These are phyloP conservation scores for Rhinopithecus roxellana DNA, from an alignment of 2,113 vertebrate species.

Conservation along the genomic window DNA sequence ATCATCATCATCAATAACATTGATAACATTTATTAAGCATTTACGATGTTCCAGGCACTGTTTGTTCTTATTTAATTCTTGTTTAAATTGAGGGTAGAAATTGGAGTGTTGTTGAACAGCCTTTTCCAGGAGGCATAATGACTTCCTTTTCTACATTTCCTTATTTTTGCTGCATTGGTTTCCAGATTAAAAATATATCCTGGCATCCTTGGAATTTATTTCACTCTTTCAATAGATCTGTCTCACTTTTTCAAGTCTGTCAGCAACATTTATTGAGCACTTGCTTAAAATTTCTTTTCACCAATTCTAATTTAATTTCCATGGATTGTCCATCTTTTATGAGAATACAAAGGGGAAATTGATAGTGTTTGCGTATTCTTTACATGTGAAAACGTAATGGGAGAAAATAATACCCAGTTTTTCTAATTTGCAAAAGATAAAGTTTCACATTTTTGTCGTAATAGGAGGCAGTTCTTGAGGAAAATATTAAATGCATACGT, in stretches of 20 bases:
- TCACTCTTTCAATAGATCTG: not conserved
- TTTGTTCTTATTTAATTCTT: not conserved
- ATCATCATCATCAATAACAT: not conserved
- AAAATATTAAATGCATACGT: constrained; percentile 5
- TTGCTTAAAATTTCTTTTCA: constrained; percentile 14
- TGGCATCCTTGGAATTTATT: not conserved
- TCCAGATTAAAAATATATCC: not conserved
- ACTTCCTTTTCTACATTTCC: not conserved
- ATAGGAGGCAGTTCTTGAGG: not conserved
- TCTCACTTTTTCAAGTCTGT: constrained; percentile 11
- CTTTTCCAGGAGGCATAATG: not conserved
- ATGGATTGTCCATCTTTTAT: not conserved
- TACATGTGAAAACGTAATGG: constrained; percentile 26
- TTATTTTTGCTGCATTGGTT: not conserved
- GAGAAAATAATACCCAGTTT: not conserved
- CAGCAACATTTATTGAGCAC: not conserved
- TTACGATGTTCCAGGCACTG: not conserved
- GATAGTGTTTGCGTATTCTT: not conserved
- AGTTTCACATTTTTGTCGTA: not conserved
- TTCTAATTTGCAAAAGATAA: constrained; percentile 3
- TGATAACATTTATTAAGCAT: not conserved
- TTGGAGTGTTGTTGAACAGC: not conserved
- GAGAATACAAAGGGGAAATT: not conserved
- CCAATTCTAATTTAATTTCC: not conserved
- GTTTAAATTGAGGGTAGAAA: not conserved